Base-by-base conservation (phyloP, 2,888 invertebrate genomes). In the Apomyelois bistriatella region DNA sequence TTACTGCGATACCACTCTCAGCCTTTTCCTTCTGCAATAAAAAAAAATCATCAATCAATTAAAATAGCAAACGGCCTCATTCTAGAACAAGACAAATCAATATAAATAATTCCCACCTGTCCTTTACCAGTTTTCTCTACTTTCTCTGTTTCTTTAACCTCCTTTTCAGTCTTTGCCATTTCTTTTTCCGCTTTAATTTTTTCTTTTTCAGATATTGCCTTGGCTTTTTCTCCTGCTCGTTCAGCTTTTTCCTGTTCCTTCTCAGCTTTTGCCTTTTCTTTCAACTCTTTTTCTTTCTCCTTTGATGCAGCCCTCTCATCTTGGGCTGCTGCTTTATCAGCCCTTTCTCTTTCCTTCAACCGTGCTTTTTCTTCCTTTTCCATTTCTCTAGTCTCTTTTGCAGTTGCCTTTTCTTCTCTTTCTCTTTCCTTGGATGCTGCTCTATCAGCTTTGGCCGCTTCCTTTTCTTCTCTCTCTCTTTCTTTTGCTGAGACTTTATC, bases 131-230 rank as follows among this genome's bases (percentile, higher is more conserved):
- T 36, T 56, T 48, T 48, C 52, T 52, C 41, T 36, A n/a, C 12
- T 12, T 36, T 4, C 36, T 36, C 36, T 36, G n/a, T 1, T 12
- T 36, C 53, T 38, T 53, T 46, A 22, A 22, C 22, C 22, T 22
- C 22, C 22, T 22, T 52, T 7, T 47, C 52, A 22, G 10, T 36
- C 54, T 51, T 54, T 48, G 52, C 38, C 40, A 41, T 5, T 17
- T 54, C 59, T 43, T 58, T 60, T 0, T 52, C 40, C 10, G 51
- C 51, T 6, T 38, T 48, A 9, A 47, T 53, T n/a, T 52, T 54
- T 7, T 28, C 51, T 52, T 55, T 28, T 28, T 28, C 28, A 28
- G 28, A 3, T 7, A 5, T 28, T 3, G 28, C 7, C 7, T 8
- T 32, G 9, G 32, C 32, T 32, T 32, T 32, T 32, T 41, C 55